These are phyloP conservation scores for Penaeus japonicus DNA, from an alignment of 1,140 invertebrate genomes.

Conservation along the genomic window DNA sequence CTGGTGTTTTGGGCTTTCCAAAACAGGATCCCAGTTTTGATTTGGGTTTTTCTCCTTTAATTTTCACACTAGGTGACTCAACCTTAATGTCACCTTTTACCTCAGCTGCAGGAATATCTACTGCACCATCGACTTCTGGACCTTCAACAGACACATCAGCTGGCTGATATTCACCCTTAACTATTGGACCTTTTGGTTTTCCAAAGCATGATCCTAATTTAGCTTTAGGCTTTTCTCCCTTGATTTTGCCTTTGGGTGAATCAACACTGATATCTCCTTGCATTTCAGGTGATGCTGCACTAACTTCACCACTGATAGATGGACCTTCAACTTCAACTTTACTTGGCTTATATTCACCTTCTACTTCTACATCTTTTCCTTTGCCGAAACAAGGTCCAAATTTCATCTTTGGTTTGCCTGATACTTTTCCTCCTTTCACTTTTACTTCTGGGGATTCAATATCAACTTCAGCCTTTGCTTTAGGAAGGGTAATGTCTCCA, in stretches of 20 bases:
- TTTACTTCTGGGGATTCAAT: conserved; percentile 29
- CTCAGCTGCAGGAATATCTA: neutral
- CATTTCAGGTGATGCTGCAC: neutral
- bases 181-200: conserved; percentile 32
- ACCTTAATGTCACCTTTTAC: neutral
- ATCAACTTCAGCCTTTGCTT: neutral
- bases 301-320: too few relatives aligned
- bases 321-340: neutral
- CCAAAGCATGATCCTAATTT: conserved; percentile 17
- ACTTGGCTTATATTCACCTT: neutral
- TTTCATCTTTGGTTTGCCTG: neutral
- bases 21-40: conserved; percentile 40
- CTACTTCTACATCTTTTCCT: neutral
- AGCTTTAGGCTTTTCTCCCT: neutral
- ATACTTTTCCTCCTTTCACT: conserved; percentile 17
- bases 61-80: conserved; percentile 6
- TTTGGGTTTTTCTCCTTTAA: conserved; percentile 29
- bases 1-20: conserved; percentile 31
- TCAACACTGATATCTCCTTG: neutral
- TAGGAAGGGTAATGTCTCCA: neutral
- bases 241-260: neutral
- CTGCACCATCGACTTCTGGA: neutral
- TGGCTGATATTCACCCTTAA: conserved; percentile 10
- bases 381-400: conserved; percentile 39
- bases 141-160: conserved; percentile 10